Percentiles rank a stretch among this genome's conserved stretches.
These are phyloP conservation scores for Sphecodes monilicornis DNA, from an alignment of 2,888 invertebrate species.

Conservation along the genomic window DNA sequence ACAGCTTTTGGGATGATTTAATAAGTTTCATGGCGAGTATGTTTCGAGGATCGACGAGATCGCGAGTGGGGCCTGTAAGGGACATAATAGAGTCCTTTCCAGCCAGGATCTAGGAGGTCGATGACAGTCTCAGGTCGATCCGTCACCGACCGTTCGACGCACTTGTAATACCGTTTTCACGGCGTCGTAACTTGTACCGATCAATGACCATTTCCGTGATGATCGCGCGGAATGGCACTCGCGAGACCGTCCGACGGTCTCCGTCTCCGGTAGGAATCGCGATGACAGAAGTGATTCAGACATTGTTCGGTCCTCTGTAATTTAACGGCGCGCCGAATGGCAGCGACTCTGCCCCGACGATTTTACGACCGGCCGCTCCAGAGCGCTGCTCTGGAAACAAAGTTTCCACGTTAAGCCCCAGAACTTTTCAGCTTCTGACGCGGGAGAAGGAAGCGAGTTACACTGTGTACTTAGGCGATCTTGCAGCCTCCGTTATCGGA, in stretches of 20 bases:
- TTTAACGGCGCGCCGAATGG: slow-evolving; percentile 48
- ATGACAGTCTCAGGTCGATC: slow-evolving; percentile 37
- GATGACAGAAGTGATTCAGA: slow-evolving; percentile 50
- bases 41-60: slow-evolving; percentile 1
- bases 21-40: neutral
- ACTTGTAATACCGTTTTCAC: slow-evolving; percentile 43
- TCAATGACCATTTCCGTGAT: slow-evolving; percentile 67
- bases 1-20: neutral
- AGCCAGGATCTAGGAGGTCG: slow-evolving; percentile 25
- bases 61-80: neutral
- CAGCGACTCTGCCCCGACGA: slow-evolving; percentile 25
- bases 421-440: slow-evolving; percentile 8
- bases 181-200: slow-evolving; percentile 56
- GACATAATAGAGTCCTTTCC: slow-evolving; percentile 39
- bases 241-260: slow-evolving; percentile 32
- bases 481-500: neutral
- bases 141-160: slow-evolving; percentile 46
- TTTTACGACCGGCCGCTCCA: slow-evolving; percentile 31
- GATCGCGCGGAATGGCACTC: slow-evolving; percentile 57
- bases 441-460: neutral
- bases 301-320: slow-evolving; percentile 58
- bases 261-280: slow-evolving; percentile 16
- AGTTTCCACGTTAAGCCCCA: slow-evolving; percentile 35
- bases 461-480: neutral
- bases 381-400: slow-evolving; percentile 20